Conservation (phyloP, 2,888 invertebrate species). For the Tridacna crocea region DNA sequence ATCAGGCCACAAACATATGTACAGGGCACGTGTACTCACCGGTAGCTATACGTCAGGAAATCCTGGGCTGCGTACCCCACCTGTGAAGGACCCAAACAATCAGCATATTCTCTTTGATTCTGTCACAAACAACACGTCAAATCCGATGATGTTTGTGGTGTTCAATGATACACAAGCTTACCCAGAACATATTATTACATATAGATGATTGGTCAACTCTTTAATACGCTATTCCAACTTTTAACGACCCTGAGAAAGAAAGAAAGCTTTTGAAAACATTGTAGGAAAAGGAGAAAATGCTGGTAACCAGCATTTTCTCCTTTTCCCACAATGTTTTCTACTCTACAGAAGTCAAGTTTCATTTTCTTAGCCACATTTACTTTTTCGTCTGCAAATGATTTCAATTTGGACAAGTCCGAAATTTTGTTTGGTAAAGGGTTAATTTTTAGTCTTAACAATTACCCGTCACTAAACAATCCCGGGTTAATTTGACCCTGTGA, state of each 20-base stretch:
- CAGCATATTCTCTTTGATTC: slow-evolving; percentile 62
- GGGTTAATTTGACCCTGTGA: too few species aligned
- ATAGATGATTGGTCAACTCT: slow-evolving; percentile 17
- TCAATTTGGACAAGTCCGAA: too few species aligned
- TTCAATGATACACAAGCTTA: slow-evolving; percentile 77
- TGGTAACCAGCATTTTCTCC: too few species aligned
- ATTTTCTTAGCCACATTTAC: too few species aligned
- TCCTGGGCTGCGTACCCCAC: slow-evolving; percentile 59
- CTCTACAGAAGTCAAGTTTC: too few species aligned
- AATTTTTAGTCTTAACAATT: too few species aligned
- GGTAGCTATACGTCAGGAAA: slow-evolving; percentile 64
- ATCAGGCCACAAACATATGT: slow-evolving; percentile 65
- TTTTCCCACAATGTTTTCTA: too few species aligned
- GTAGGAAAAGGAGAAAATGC: background rate
- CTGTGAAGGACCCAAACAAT: slow-evolving; percentile 41
- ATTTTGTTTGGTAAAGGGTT: too few species aligned
- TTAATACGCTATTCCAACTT: too few species aligned
- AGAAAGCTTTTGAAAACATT: background rate
- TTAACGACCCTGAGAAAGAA: too few species aligned
- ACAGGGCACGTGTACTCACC: slow-evolving; percentile 67
- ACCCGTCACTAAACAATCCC: too few species aligned
- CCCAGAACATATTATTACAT: slow-evolving; percentile 73
- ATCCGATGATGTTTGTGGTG: slow-evolving; percentile 71
- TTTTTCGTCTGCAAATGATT: too few species aligned
- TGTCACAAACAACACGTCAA: slow-evolving; percentile 61